These are phyloP conservation scores for Eutrigla gurnardus DNA, from an alignment of 2,797 vertebrate species.

Conservation along the genomic window DNA sequence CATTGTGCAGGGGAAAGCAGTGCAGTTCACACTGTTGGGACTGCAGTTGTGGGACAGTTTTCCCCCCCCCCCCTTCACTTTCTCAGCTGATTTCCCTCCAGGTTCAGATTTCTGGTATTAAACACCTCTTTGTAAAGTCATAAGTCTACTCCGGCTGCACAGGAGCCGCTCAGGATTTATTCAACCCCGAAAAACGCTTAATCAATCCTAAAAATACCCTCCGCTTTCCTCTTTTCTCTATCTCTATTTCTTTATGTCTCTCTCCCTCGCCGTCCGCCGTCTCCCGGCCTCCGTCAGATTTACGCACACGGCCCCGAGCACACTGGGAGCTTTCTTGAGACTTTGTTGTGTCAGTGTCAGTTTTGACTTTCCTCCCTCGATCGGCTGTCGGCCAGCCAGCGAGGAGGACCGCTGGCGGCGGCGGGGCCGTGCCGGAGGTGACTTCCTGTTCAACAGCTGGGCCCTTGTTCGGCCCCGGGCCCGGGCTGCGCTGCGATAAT, in stretches of 20 bases:
- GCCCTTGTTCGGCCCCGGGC: conserved; percentile 68
- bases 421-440: conserved; percentile 74
- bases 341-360: conserved; percentile 78
- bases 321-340: conserved; percentile 80
- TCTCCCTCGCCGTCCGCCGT: conserved; percentile 26
- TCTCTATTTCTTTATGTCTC: conserved; percentile 20
- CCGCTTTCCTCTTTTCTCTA: conserved; percentile 29
- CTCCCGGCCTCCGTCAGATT: conserved; percentile 38
- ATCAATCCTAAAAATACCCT: conserved; percentile 58
- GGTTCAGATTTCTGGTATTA: conserved; percentile 53
- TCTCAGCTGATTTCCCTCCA: conserved; percentile 38
- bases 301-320: conserved; percentile 52
- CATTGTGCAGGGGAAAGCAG: conserved; percentile 25
- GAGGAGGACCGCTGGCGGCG: conserved; percentile 68
- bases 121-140: conserved; percentile 39
- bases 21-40: conserved; percentile 1
- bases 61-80: neutral
- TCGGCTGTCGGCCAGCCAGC: conserved; percentile 50
- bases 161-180: conserved; percentile 52
- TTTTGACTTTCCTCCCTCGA: conserved; percentile 68
- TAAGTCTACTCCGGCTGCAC: conserved; percentile 41
- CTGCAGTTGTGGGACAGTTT: conserved; percentile 40
- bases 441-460: conserved; percentile 85
- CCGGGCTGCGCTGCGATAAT: conserved; percentile 71
- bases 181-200: conserved; percentile 49